Evolutionary conservation across 1,140 invertebrate species (phyloP), one percentile per base, ranked within the genome.

Genomic region (Marisa cornuarietis): DNA sequence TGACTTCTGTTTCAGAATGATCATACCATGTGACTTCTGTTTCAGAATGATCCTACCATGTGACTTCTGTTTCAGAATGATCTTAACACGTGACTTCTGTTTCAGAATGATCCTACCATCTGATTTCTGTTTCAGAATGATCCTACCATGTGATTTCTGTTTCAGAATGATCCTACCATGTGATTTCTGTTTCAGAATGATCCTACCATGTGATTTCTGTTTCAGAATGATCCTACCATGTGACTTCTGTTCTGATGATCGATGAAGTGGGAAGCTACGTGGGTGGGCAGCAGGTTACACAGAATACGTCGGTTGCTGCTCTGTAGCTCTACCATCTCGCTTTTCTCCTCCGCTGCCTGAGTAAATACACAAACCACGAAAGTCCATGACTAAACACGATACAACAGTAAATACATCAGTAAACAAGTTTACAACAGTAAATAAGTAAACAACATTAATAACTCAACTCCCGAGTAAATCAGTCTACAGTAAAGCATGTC

Each of bases 211-310:
- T 6, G 31, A 42, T 6, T 42, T 42, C 31, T 42, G 31, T 42
- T 2, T 42, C 54, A 58, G 54, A 24, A 13, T 22, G 7, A 5
- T 81, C 84, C 76, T 72, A 88, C 88, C 86, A 87, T 86, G 63
- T 87, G 80, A 79, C 78, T 88, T 54, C 75, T 85, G 49, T 80
- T 82, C 66, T 87, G 85, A 11, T 85, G 83, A 65, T 90, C 85
- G 71, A 98, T 92, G 91, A 99, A 98, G 91, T 98, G 96, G 61
- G 95, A 95, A 68, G 97, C 97, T 51, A 99, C 97, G 92, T 98
- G 96, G 69, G 95, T 94, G 20, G 97, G 97, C 58, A 99, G 92
- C 81, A 99, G 93, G 92, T 99, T 99, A 91, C 97, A 97, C 49
- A 98, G 91, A 85, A 98, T 97, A 71, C 87, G 85, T n/a, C 86